Conservation (phyloP, 2,113 vertebrate genomes). For the Gadus chalcogrammus region DNA sequence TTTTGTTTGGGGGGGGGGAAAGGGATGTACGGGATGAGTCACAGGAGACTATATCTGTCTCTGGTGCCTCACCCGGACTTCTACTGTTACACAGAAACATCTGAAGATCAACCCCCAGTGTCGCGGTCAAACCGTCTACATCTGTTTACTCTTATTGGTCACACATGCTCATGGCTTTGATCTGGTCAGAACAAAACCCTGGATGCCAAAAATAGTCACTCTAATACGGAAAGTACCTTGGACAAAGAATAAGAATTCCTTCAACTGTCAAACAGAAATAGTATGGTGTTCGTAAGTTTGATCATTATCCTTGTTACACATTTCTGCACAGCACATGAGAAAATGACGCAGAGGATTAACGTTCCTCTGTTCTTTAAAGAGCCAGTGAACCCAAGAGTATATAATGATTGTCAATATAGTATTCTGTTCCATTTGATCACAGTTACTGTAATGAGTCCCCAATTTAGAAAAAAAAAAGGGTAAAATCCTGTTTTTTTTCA, state of each 20-base stretch:
- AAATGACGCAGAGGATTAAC: no score
- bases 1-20: background rate
- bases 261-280: no score
- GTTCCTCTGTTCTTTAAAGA: no score
- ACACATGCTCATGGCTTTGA: conserved; percentile 45
- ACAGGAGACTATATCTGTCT: conserved; percentile 41
- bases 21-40: conserved; percentile 30
- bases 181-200: conserved; percentile 33
- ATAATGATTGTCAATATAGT: no score
- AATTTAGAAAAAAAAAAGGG: no score
- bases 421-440: no score
- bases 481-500: no score
- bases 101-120: conserved; percentile 41
- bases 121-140: conserved; percentile 32
- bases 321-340: no score
- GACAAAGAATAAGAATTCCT: background rate
- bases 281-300: no score
- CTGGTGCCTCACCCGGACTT: conserved; percentile 35
- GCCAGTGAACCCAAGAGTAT: no score
- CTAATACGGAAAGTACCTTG: conserved; percentile 26
- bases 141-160: conserved; percentile 45
- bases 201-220: conserved; percentile 38
- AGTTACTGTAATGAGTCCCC: no score
- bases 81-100: conserved; percentile 33
- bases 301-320: no score